phyloP scores from a whole-genome alignment of 2,113 vertebrate species.

The Herpailurus yagouaroundi region DNA sequence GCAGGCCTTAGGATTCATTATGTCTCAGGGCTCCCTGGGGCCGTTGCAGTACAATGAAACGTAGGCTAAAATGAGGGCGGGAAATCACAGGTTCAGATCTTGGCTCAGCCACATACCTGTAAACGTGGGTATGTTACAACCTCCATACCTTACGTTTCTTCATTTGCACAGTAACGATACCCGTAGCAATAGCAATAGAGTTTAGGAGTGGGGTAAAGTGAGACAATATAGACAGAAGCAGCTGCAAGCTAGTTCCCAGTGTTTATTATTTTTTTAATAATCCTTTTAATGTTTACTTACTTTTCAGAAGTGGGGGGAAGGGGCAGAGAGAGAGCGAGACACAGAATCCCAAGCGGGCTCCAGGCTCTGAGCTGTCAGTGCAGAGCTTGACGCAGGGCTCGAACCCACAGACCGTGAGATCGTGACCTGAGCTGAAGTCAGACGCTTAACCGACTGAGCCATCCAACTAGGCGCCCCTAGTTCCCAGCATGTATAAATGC shows the following conservation, averaged over 20 bases:
- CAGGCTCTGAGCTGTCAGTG: no score
- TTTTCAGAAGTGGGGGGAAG: no score
- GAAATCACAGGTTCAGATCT: not conserved
- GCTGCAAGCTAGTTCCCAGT: no score
- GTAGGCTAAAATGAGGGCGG: not conserved
- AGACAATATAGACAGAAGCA: not conserved
- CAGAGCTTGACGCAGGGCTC: no score
- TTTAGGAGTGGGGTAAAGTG: not conserved
- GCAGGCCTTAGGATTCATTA: rapidly evolving
- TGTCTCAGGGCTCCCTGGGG: not conserved
- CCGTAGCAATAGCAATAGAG: not conserved
- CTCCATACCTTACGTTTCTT: not conserved
- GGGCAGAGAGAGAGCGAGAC: no score
- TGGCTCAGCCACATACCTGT: not conserved
- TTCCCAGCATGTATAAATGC: not conserved
- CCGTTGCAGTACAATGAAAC: not conserved
- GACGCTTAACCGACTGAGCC: no score
- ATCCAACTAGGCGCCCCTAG: not conserved
- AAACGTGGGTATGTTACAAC: no score
- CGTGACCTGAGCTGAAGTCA: no score
- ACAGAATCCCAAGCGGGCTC: no score
- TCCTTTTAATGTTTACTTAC: no score
- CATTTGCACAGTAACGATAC: not conserved
- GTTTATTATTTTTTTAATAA: not conserved
- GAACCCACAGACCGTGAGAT: no score